Base-by-base conservation (phyloP, 2,888 invertebrate species). In the Mythimna vitellina region DNA sequence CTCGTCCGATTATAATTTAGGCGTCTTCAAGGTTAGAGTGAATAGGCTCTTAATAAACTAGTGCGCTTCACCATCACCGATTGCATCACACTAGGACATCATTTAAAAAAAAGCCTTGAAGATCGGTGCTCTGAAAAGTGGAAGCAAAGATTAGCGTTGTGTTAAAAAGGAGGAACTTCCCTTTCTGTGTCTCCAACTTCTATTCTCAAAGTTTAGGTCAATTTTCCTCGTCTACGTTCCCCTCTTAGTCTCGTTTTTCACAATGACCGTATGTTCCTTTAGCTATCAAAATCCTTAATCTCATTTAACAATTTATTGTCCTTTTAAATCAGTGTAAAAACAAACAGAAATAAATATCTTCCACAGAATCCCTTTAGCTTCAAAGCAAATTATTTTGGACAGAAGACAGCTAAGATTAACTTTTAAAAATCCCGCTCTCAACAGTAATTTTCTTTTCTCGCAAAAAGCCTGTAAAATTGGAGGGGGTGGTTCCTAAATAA, bases 401-500 rank as follows among this genome's bases (percentile, higher is more conserved):
- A 66, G 70, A 75, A 81, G 75, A 83, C 84, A 76, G 72, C 58
- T 49, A 71, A 84, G 79, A 84, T 82, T 84, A 77, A 86, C 76
- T 82, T 84, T 78, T 67, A 74, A 84, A 84, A 75, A 79, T 81
- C 76, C 60, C 51, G 68, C 70, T 71, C 66, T 82, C 73, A 84
- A 84, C 77, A 84, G 77, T 77, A 84, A 86, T 79, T 86, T 86
- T 81, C 75, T 70, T 75, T 82, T 73, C 65, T 60, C 60, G 49
- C 66, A 78, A 73, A 81, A 81, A 66, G 71, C 85, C 72, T 84
- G 73, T 79, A 76, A 82, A 86, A 84, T 84, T 84, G 75, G 76
- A 72, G 79, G 75, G 85, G 86, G 76, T 86, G 85, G 82, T 73
- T 77, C 85, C 76, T 74, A 85, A 86, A 92, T 92, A 92, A 92